These are phyloP conservation scores for Cephus pygmeus DNA, from an alignment of 2,888 invertebrate genomes.

Conservation along the genomic window DNA sequence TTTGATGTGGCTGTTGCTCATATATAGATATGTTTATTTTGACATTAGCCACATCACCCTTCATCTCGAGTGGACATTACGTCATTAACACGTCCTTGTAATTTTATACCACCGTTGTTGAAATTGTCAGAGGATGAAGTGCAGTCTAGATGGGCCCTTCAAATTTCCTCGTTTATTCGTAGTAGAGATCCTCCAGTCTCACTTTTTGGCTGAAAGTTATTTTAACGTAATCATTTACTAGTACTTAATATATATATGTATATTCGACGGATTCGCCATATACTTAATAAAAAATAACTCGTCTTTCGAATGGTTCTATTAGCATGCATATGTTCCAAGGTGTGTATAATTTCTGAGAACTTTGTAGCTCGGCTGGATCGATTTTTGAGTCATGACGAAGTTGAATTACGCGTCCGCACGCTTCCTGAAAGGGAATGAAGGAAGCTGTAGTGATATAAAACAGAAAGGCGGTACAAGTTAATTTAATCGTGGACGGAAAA, in stretches of 20 bases:
- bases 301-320: not conserved
- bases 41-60: slow-evolving; percentile 41
- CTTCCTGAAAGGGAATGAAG: slow-evolving; percentile 1
- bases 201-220: not conserved
- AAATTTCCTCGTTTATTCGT: not conserved
- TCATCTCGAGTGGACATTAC: slow-evolving; percentile 37
- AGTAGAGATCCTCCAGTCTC: not conserved
- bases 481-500: not conserved
- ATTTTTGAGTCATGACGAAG: slow-evolving; percentile 27
- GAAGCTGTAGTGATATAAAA: not conserved
- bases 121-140: slow-evolving; percentile 1
- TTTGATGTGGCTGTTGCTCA: slow-evolving; percentile 31
- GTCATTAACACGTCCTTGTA: slow-evolving; percentile 29
- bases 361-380: not conserved
- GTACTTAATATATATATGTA: not conserved
- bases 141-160: not conserved
- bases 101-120: slow-evolving; percentile 27
- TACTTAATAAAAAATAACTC: not conserved
- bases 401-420: slow-evolving; percentile 13
- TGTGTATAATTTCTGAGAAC: not conserved
- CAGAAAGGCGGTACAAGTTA: not conserved
- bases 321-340: not conserved
- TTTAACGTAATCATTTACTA: not conserved
- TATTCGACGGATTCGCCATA: not conserved
- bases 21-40: slow-evolving; percentile 44